Conservation (phyloP, 1,140 invertebrate species). For the Aphis gossypii region DNA sequence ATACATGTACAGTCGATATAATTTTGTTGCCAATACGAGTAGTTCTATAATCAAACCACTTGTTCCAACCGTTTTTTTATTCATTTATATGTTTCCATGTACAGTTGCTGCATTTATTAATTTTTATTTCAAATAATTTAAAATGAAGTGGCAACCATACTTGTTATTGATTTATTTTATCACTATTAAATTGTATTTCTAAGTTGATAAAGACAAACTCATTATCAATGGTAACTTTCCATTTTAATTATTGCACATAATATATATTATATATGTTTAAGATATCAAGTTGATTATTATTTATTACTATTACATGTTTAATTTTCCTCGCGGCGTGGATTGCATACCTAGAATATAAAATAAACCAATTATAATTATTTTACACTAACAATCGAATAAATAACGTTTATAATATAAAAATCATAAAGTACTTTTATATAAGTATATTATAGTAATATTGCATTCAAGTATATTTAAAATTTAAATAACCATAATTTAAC, state of each 20-base stretch:
- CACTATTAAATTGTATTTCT: neutral
- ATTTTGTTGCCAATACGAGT: neutral
- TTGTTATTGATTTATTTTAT: neutral
- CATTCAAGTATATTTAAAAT: neutral
- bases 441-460: neutral
- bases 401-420: neutral
- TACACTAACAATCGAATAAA: neutral
- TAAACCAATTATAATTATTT: neutral
- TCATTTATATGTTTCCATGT: neutral
- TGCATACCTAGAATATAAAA: neutral
- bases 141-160: neutral
- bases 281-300: neutral
- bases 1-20: neutral
- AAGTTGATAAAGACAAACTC: neutral
- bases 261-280: neutral
- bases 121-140: neutral
- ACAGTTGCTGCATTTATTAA: neutral
- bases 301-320: neutral
- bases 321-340: neutral
- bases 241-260: neutral
- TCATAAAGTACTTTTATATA: neutral
- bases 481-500: neutral
- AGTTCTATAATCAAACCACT: neutral
- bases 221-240: slow-evolving; percentile 3
- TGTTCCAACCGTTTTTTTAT: neutral